Base-by-base conservation (phyloP, 2,113 vertebrate genomes). In the Chionodraco myersi region DNA sequence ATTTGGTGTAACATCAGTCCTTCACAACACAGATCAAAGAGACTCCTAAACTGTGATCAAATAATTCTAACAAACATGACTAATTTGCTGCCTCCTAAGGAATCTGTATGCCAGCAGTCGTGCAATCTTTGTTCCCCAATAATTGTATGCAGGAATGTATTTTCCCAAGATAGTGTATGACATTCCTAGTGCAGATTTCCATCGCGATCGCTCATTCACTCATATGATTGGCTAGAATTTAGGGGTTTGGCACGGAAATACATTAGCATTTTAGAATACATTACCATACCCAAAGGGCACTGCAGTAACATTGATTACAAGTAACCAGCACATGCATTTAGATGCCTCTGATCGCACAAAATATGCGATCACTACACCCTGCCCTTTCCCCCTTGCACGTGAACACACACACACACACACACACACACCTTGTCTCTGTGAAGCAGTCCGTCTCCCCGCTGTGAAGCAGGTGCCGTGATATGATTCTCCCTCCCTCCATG, bases 191-290 rank as follows among this genome's bases (percentile, higher is more conserved):
- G 69, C 83, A 86, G 71, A 83, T 86, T 90, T 91, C 77, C 79
- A 84, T 92, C 69, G 69, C 44, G 66, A 72, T 83, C 30, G 11
- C 75, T 77, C 86, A 69, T 76, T 88, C 76, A 75, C 73, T 86
- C 79, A 41, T 67, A 89, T 73, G 80, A 89, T 79, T 6, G 36
- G 36, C 36, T 41, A 84, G 75, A 91, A 91, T 80, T 84, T 80
- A 70, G 78, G 75, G 72, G 57, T 90, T 86, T 86, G 72, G 67
- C 62, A 65, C 72, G 52, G 80, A 87, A 90, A 91, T 12, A 47
- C 65, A 92, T 93, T 93, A 85, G 83, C 90, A 93, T 93, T 91
- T 91, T 83, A 70, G 79, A 91, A 89, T 56, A 68, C 64, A 92
- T 93, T 91, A 90, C 67, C 87, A 86, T 86, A 78, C 74, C 79